Evolutionary conservation across 2,888 invertebrate species (phyloP), one percentile per base, ranked within the genome.

Genomic region (Schrankia costaestrigalis): DNA sequence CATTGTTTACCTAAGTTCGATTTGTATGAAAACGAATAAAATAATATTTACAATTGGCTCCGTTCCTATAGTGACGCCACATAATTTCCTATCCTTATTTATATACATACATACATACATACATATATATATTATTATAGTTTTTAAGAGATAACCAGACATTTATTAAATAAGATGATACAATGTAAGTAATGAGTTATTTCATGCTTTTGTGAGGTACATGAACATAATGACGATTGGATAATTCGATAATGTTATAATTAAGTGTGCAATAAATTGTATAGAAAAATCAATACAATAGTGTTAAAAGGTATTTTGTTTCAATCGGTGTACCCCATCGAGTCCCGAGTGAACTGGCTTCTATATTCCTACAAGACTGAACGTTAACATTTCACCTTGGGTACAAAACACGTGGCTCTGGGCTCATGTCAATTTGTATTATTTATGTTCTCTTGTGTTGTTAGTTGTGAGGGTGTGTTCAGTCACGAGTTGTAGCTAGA

Each of bases 261-360:
- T 75, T 65, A 74, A 74, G 68, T 60, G 85, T 86, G 86, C 85
- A 86, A 86, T 86, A 86, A 83, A 79, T 73, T 76, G 71, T 80
- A 67, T 81, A 72, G 70, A 78, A 71, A 73, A 25, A 66, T 71
- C 73, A 74, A 71, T 74, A 73, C 66, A 73, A 70, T 75, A 69
- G 65, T 77, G 71, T 74, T 52, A 70, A 74, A 71, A 60, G 58
- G 65, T 70, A 60, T 60, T 70, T 75, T 68, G 73, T 79, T 78
- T 74, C 71, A 73, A 74, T 75, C 71, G 73, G 65, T 65, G 71
- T 74, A 60, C 59, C 62, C 71, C 64, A 58, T 56, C 62, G 71
- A 73, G 78, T 72, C 75, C 78, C 71, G 71, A 70, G 60, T 55
- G 67, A 67, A 67, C 67, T 64, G 71, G 69, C 72, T 74, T 67